Conservation (phyloP, 2,113 vertebrate species). For the Axis porcinus region DNA sequence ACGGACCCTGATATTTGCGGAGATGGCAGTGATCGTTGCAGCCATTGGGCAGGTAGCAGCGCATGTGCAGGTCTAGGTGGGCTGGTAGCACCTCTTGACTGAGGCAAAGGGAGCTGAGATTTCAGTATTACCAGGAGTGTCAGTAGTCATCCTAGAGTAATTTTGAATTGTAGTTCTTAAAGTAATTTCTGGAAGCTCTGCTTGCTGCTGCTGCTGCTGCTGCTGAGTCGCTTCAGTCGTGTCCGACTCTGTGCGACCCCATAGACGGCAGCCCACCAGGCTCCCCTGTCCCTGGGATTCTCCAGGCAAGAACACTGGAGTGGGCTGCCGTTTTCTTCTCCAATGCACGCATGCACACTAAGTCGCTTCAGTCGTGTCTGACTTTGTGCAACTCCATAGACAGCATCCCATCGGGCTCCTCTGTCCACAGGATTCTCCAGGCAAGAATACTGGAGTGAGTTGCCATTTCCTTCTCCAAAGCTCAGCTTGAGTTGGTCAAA, state of each 20-base stretch:
- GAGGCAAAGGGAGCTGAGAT: background rate
- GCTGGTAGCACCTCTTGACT: too few species aligned
- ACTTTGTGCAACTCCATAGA: background rate
- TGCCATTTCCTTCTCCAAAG: background rate
- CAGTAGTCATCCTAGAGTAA: background rate
- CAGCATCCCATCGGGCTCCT: background rate
- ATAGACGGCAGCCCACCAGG: background rate
- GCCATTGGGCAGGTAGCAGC: too few species aligned
- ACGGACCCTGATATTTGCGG: background rate
- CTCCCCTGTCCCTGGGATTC: background rate
- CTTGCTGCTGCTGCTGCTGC: background rate
- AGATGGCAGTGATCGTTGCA: fast-evolving
- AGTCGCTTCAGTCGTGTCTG: background rate
- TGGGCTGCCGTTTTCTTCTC: background rate
- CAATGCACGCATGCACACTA: background rate
- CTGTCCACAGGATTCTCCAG: background rate
- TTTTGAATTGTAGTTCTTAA: background rate
- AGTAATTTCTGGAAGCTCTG: background rate
- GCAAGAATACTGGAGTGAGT: background rate
- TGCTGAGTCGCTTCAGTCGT: background rate
- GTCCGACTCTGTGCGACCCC: background rate
- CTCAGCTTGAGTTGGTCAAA: background rate
- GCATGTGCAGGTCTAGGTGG: fast-evolving
- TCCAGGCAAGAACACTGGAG: background rate
- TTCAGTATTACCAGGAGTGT: background rate